Evolutionary conservation across 1,140 invertebrate genomes (phyloP).

Genomic region (Drosophila kohkoa): DNA sequence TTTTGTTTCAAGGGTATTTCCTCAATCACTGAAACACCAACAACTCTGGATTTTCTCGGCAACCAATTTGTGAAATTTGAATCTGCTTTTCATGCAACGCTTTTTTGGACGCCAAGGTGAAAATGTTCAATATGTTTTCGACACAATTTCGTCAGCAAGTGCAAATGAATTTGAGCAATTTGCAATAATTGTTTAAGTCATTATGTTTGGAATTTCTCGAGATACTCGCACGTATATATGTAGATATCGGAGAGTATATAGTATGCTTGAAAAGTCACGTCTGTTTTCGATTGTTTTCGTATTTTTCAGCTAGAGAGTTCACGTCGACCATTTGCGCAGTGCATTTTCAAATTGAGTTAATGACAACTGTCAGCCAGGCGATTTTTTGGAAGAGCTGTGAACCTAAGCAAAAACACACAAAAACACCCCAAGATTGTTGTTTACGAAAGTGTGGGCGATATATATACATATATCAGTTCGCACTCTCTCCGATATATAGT

Average conservation of each 20-base stretch:
- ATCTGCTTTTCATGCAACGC: slow-evolving; percentile 22
- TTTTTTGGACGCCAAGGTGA: slow-evolving; percentile 2
- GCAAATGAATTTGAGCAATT: slow-evolving; percentile 24
- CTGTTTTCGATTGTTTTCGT: slow-evolving; percentile 31
- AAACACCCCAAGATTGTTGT: slow-evolving; percentile 45
- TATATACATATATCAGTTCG: slow-evolving; percentile 18
- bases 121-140: slow-evolving; percentile 28
- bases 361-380: slow-evolving; percentile 70
- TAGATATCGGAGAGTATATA: neutral
- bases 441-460: slow-evolving; percentile 45
- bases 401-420: slow-evolving; percentile 31
- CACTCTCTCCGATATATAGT: slow-evolving; percentile 6
- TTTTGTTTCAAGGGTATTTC: neutral
- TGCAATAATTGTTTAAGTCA: slow-evolving; percentile 59
- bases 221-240: slow-evolving; percentile 1
- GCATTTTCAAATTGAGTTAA: slow-evolving; percentile 71
- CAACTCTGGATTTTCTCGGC: neutral
- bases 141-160: slow-evolving; percentile 27
- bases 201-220: slow-evolving; percentile 35
- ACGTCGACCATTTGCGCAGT: slow-evolving; percentile 60
- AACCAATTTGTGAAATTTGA: neutral
- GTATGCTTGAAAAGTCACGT: slow-evolving; percentile 32
- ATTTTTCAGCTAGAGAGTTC: slow-evolving; percentile 22
- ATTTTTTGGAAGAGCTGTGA: slow-evolving; percentile 47
- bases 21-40: neutral